Evolutionary conservation across 1,140 invertebrate genomes (phyloP).

Genomic region (Lucilia cuprina): DNA sequence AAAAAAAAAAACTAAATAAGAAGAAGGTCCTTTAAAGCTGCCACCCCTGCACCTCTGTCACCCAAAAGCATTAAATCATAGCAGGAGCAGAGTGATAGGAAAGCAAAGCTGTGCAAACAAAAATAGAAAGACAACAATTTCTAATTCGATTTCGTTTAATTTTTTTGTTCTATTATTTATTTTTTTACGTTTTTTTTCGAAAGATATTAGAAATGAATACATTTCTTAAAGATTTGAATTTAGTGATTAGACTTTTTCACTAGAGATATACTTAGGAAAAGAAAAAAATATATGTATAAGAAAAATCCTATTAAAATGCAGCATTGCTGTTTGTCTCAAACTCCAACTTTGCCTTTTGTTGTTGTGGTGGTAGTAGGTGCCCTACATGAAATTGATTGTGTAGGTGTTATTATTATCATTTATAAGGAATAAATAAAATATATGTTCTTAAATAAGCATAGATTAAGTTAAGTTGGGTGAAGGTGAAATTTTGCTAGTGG

Average conservation of each 20-base stretch:
- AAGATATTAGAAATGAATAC: conserved; percentile 19
- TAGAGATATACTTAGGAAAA: not conserved
- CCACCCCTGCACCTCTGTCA: not conserved
- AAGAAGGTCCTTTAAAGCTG: not conserved
- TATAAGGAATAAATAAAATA: too few species aligned
- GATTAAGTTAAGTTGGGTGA: too few species aligned
- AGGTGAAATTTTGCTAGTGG: too few species aligned
- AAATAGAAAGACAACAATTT: conserved; percentile 22
- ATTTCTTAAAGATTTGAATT: conserved; percentile 16
- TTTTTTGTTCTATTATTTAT: not conserved
- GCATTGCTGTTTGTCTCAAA: not conserved
- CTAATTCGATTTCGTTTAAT: conserved; percentile 32
- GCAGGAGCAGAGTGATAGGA: not conserved
- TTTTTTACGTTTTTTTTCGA: not conserved
- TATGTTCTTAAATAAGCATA: too few species aligned
- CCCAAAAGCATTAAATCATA: conserved; percentile 7
- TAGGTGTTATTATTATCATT: too few species aligned
- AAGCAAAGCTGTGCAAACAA: not conserved
- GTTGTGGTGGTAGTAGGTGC: not conserved
- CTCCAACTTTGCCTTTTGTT: not conserved
- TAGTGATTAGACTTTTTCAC: not conserved
- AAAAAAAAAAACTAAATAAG: not conserved
- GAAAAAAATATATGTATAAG: not conserved
- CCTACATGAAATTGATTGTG: not conserved
- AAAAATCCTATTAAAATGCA: not conserved